Base-by-base conservation (phyloP, 1,140 invertebrate species). In the Papilio aristodemus region DNA sequence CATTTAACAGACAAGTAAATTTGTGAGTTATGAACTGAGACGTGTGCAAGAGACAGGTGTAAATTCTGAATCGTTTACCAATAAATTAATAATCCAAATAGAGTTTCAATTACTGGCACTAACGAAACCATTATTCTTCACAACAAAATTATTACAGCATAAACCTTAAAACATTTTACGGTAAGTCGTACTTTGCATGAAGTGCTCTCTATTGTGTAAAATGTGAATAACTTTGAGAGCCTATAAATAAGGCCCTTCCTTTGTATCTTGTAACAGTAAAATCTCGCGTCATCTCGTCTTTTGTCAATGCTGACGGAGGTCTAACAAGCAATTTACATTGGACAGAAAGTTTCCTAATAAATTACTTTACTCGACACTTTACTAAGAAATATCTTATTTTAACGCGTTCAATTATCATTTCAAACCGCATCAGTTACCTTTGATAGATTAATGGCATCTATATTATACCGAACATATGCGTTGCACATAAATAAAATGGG, bases 261-360 rank as follows among this genome's bases (percentile, higher is more conserved):
- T 66, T 66, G 62, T 66, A 43, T 32, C 9, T 9, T n/a, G 22
- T 46, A 19, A 66, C 63, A 66, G 25, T 66, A 25, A 66, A 66
- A 66, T 66, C 63, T 66, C 63, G 11, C 43, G 43, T 46, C 63
- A 66, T 41, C 63, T 66, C 63, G 41, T 66, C 63, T 66, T 66
- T 66, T 66, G 63, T 66, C 63, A 66, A 50, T 50, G 25, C 63
- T 66, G 63, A 66, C 63, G 63, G n/a, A 66, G 63, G 41, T 66
- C 63, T 50, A 50, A 66, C 62, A 66, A 66, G 39, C 62, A 66
- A 66, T 66, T 66, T 66, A 64, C 62, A 66, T 14, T 27, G 62
- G 39, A 43, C 14, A 19, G 63, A 43, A 66, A 66, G 41, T 66
- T 66, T 50, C 63, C 22, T 50, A 50, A 66, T 66, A 66, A 66